A percentile compares a stretch with the other conserved stretches of the same genome.
phyloP scores from a whole-genome alignment of 2,797 vertebrate genomes.

The Pogonophryne albipinna region DNA sequence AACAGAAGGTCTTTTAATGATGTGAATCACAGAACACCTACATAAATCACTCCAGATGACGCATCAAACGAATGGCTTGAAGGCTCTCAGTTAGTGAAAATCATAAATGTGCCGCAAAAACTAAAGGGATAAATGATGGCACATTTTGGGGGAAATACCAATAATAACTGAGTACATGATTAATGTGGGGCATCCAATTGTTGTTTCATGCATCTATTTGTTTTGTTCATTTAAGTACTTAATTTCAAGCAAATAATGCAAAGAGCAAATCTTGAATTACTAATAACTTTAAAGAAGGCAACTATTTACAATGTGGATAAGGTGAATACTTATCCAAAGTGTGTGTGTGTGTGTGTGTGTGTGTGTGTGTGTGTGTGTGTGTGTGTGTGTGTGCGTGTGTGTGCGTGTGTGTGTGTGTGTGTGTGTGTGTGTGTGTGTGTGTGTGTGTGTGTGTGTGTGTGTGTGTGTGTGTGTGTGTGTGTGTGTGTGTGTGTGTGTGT shows the following conservation, averaged over 20 bases:
- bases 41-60: neutral
- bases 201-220: neutral
- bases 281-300: too few species aligned
- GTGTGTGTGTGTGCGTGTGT: too few species aligned
- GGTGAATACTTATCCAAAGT: too few species aligned
- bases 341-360: too few species aligned
- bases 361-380: too few species aligned
- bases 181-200: neutral
- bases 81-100: neutral
- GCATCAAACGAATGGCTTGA: neutral
- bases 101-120: neutral
- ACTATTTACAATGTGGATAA: too few species aligned
- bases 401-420: too few species aligned
- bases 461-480: too few species aligned
- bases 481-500: too few species aligned
- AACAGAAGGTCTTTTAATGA: neutral
- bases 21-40: neutral
- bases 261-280: neutral
- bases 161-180: neutral
- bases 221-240: neutral
- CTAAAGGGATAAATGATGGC: too few species aligned
- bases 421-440: too few species aligned
- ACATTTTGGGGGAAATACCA: neutral
- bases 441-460: too few species aligned
- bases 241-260: neutral